phyloP scores from a whole-genome alignment of 2,113 vertebrate species.

The Myocastor coypus region DNA sequence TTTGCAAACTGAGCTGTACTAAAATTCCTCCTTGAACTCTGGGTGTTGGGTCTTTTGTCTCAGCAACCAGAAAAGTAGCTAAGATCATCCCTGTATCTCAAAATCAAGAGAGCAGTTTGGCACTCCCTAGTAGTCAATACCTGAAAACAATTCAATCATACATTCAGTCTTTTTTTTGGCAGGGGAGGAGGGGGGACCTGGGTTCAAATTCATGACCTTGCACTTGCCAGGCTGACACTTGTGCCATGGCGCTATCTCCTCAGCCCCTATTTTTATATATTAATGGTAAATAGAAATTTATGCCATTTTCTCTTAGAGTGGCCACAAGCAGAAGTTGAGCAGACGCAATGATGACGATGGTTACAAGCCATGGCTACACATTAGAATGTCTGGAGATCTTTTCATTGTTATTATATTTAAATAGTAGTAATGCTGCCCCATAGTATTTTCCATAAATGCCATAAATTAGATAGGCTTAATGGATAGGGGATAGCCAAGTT shows the following conservation, averaged over 20 bases:
- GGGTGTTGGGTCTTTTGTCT: neutral
- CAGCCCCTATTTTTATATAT: neutral
- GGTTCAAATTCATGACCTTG: no score
- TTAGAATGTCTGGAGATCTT: neutral
- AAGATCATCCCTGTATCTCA: neutral
- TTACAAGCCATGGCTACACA: neutral
- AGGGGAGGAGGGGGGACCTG: no score
- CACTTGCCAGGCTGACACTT: no score
- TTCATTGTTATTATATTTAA: neutral
- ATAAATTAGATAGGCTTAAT: neutral
- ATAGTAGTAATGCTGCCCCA: neutral
- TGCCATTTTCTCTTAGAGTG: neutral
- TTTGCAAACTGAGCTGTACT: neutral
- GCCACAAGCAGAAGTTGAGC: neutral
- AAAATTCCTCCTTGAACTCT: neutral
- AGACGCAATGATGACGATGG: neutral
- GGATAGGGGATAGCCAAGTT: no score
- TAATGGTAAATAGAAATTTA: neutral
- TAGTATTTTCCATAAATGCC: neutral
- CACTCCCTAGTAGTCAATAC: neutral
- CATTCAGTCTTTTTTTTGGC: neutral
- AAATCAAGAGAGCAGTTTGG: neutral
- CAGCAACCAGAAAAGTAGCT: neutral
- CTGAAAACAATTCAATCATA: neutral
- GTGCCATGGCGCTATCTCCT: no score